Percentiles rank a stretch among this genome's conserved stretches.
Evolutionary conservation across 2,113 vertebrate species (phyloP).

Genomic region (Prunella fulvescens): DNA sequence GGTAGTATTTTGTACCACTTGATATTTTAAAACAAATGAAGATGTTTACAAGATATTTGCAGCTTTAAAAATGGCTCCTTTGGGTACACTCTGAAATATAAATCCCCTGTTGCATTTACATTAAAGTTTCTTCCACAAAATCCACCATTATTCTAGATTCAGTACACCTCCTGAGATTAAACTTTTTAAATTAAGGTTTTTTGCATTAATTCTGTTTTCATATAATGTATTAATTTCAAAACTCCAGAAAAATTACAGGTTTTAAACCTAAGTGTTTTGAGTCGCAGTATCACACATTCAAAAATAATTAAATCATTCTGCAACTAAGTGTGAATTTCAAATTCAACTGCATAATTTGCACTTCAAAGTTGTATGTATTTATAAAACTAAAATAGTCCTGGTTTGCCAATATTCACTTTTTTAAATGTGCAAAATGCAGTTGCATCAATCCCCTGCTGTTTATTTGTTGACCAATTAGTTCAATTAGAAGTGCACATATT

Average conservation of each 20-base stretch:
- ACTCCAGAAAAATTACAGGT: not conserved
- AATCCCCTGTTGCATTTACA: not conserved
- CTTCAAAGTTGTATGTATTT: not conserved
- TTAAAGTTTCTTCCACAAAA: not conserved
- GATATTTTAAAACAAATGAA: not conserved
- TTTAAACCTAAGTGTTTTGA: constrained; percentile 1
- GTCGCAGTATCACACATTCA: not conserved
- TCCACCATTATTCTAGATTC: not conserved
- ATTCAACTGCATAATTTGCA: not conserved
- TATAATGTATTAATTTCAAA: not conserved
- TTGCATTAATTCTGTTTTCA: not conserved
- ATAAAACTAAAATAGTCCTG: constrained; percentile 11
- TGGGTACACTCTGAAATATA: not conserved
- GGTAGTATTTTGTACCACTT: not conserved
- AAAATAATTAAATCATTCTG: constrained; percentile 10
- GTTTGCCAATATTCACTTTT: not conserved
- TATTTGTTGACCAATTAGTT: constrained; percentile 27
- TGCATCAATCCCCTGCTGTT: not conserved
- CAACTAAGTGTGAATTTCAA: constrained; percentile 18
- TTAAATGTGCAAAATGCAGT: not conserved
- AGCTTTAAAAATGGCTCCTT: not conserved
- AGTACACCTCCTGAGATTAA: not conserved
- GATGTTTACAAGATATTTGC: not conserved
- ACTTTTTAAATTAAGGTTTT: not conserved
- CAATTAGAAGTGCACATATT: constrained; percentile 20